These are phyloP conservation scores for Moxostoma hubbsi DNA, from an alignment of 2,797 vertebrate genomes.

Conservation along the genomic window DNA sequence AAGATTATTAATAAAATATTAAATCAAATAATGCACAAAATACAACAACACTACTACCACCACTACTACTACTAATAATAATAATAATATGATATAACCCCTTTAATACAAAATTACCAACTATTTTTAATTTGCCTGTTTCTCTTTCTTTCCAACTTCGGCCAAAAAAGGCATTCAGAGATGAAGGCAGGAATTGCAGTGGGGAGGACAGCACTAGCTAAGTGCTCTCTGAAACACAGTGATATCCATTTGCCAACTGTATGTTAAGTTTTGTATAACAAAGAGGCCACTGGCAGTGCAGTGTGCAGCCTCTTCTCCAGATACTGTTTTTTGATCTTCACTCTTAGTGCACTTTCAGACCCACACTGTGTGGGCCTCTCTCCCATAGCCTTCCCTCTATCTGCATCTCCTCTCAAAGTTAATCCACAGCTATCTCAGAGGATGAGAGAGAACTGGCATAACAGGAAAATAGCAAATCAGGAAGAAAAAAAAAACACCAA, in stretches of 20 bases:
- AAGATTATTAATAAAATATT: too few species aligned
- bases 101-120: neutral
- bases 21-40: too few species aligned
- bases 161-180: neutral
- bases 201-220: slow-evolving; percentile 8
- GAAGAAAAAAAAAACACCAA: slow-evolving; percentile 45
- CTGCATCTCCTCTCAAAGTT: neutral
- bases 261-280: slow-evolving; percentile 23
- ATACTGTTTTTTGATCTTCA: slow-evolving; percentile 23
- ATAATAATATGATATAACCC: too few species aligned
- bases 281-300: slow-evolving; percentile 39
- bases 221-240: slow-evolving; percentile 25
- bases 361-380: slow-evolving; percentile 10
- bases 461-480: slow-evolving; percentile 26
- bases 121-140: neutral
- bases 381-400: slow-evolving; percentile 47
- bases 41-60: too few species aligned
- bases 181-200: slow-evolving; percentile 24
- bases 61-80: too few species aligned
- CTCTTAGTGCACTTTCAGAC: slow-evolving; percentile 35
- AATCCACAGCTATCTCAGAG: neutral
- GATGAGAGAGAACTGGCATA: slow-evolving; percentile 17
- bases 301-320: slow-evolving; percentile 32
- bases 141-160: neutral
- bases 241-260: slow-evolving; percentile 24